Base-by-base conservation (phyloP, 1,140 invertebrate species). In the Neodiprion lecontei region DNA sequence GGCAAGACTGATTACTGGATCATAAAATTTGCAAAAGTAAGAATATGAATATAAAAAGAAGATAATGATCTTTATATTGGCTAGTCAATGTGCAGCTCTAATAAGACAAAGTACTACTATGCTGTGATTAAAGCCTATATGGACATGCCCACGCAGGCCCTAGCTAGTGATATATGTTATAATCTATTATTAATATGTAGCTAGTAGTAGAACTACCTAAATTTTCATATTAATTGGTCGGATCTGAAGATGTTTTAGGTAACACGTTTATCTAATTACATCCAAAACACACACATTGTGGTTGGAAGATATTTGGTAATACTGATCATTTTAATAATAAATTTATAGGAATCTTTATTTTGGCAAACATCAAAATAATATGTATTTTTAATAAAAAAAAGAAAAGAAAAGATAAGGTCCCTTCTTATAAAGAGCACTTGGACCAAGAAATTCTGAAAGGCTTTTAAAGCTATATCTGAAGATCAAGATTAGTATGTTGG, bases 51-150 rank as follows among this genome's bases (percentile, higher is more conserved):
- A 76, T 72, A 74, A 1, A 66, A 77, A 74, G 77, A 84, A 82
- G 83, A 83, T 79, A 83, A 84, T 85, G 83, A 85, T 86, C 83
- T 86, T 86, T 81, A 83, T 82, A 84, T 84, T 80, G 82, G 86
- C 86, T 88, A 87, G 86, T 87, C 86, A 88, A 82, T 86, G 82
- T 80, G 83, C 85, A 85, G 85, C 85, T 87, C 81, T 83, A 83
- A 83, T 76, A 80, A 83, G 79, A 86, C 83, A 85, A 81, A 83
- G 81, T 84, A 85, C 83, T 83, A 87, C 82, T 80, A 84, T 83
- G 82, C 85, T 87, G 86, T 87, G 86, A 87, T 87, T 84, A 86
- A 87, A 87, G 84, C 84, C 85, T 86, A 84, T 79, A 79, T 83
- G 85, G 82, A 87, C 85, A 87, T 83, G 82, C 78, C 77, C 81